Evolutionary conservation across 2,888 invertebrate genomes (phyloP).

Genomic region (Netelia melanura): DNA sequence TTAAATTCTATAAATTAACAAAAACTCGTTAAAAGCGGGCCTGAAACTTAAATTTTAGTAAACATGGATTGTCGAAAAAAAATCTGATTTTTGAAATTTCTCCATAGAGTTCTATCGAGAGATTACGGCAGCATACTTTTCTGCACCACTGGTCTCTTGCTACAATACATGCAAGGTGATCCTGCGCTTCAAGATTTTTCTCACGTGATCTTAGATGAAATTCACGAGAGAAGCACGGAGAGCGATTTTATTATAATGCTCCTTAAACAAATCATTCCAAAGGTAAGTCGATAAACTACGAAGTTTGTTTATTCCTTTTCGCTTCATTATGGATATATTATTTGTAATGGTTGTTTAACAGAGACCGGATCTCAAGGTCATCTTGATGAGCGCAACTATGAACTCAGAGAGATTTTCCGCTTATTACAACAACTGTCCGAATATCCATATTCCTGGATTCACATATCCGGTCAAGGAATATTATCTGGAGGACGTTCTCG

Average conservation of each 20-base stretch:
- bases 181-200: constrained; percentile 90
- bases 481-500: constrained; percentile 93
- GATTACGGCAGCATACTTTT: constrained; percentile 91
- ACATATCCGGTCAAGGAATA: constrained; percentile 93
- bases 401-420: constrained; percentile 93
- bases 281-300: constrained; percentile 77
- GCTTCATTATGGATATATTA: constrained; percentile 28
- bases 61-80: not conserved
- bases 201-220: constrained; percentile 96
- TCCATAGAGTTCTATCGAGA: constrained; percentile 81
- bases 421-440: constrained; percentile 91
- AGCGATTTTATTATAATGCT: constrained; percentile 95
- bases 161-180: constrained; percentile 92
- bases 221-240: constrained; percentile 94
- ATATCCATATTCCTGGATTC: constrained; percentile 93
- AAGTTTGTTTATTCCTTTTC: not conserved
- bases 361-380: constrained; percentile 91
- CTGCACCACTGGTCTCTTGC: constrained; percentile 95
- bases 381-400: constrained; percentile 98
- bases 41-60: not conserved
- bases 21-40: too few species aligned
- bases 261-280: constrained; percentile 89
- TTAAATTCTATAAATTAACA: not conserved
- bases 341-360: constrained; percentile 78
- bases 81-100: not conserved